These are phyloP conservation scores for Sympetrum striolatum DNA, from an alignment of 2,888 invertebrate genomes.

Conservation along the genomic window DNA sequence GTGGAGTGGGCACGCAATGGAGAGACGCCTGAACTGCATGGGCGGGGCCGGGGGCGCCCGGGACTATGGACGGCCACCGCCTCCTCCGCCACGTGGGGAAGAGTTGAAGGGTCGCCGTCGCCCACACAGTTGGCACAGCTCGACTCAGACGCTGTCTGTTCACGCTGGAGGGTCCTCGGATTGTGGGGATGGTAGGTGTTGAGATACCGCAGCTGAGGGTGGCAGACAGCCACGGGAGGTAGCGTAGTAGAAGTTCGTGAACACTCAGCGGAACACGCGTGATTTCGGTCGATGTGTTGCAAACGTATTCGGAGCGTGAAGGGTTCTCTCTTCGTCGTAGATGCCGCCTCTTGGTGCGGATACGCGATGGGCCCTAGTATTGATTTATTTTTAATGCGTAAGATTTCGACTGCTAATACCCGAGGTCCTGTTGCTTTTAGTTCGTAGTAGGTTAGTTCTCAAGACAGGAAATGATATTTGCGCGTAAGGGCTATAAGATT, in stretches of 20 bases:
- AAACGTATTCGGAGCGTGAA: neutral
- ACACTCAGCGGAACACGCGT: neutral
- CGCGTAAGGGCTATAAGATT: too few species aligned
- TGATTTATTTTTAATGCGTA: neutral
- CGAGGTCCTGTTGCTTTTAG: too few species aligned
- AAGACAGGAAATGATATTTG: too few species aligned
- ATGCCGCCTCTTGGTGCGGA: neutral
- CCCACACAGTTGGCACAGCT: slow-evolving; percentile 51
- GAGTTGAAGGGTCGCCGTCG: slow-evolving; percentile 46
- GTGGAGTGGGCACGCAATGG: slow-evolving; percentile 35
- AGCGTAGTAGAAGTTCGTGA: neutral
- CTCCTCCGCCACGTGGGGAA: slow-evolving; percentile 37
- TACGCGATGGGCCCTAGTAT: neutral
- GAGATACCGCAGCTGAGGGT: neutral
- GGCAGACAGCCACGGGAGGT: neutral
- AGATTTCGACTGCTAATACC: neutral
- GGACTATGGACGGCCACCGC: slow-evolving; percentile 17
- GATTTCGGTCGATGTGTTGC: neutral
- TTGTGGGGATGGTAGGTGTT: slow-evolving; percentile 15
- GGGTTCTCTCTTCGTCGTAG: neutral
- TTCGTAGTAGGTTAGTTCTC: too few species aligned
- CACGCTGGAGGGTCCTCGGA: slow-evolving; percentile 41
- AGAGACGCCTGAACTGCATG: slow-evolving; percentile 47
- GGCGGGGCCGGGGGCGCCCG: slow-evolving; percentile 46
- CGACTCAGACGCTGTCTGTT: slow-evolving; percentile 49